Evolutionary conservation across 2,888 invertebrate species (phyloP).

Genomic region (Standfussiana lucernea): DNA sequence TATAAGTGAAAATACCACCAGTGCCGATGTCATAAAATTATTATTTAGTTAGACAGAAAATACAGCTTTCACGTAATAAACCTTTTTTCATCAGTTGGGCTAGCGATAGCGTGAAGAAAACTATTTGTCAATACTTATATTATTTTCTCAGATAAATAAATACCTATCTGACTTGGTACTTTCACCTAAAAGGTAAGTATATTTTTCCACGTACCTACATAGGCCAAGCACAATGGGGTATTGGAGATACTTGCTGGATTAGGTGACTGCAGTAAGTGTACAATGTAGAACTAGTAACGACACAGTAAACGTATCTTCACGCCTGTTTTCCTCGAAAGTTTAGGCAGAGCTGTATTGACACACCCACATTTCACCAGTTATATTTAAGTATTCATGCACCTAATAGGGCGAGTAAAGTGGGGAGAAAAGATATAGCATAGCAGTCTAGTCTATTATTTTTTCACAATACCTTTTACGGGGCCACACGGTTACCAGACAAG

Average conservation of each 20-base stretch:
- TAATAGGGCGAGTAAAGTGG: neutral
- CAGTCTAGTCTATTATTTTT: neutral
- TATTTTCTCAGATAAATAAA: neutral
- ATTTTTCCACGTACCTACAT: neutral
- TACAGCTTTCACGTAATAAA: constrained; percentile 22
- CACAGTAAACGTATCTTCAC: neutral
- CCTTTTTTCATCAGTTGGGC: neutral
- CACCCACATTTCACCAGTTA: neutral
- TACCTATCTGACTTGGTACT: neutral
- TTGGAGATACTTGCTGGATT: neutral
- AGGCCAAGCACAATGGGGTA: neutral
- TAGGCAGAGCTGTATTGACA: neutral
- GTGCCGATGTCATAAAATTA: neutral
- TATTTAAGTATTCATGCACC: neutral
- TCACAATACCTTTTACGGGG: neutral
- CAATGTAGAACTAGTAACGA: neutral
- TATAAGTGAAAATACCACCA: constrained; percentile 28
- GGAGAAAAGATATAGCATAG: too few species aligned
- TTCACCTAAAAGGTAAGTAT: neutral
- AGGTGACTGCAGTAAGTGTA: neutral
- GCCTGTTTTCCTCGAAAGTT: neutral
- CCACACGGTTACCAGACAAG: neutral
- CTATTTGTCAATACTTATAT: neutral
- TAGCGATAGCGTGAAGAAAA: neutral
- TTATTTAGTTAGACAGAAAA: neutral